phyloP scores from a whole-genome alignment of 2,113 vertebrate genomes.

The Rhizomys pruinosus region DNA sequence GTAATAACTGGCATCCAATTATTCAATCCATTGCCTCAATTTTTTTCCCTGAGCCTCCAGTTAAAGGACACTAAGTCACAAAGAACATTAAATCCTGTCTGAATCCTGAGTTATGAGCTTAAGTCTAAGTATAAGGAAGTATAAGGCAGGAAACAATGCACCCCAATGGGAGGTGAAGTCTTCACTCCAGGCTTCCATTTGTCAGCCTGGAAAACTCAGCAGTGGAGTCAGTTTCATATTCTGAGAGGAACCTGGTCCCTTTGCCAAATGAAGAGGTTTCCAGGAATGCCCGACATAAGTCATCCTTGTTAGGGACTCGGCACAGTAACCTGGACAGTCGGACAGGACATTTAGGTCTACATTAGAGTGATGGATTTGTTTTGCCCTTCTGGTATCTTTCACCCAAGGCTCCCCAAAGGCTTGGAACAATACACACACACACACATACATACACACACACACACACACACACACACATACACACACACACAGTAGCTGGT shows the following conservation, averaged over 20 bases:
- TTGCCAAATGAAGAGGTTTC: not conserved
- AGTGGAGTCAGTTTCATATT: not conserved
- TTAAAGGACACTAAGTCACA: not conserved
- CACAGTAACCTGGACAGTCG: not conserved
- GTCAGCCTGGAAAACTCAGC: not conserved
- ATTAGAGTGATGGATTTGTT: conserved; percentile 47
- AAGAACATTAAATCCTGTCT: not conserved
- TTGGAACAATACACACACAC: no score
- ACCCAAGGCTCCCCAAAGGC: not conserved
- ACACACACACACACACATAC: no score
- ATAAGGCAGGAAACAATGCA: not conserved
- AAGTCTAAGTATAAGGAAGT: not conserved
- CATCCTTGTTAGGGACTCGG: not conserved
- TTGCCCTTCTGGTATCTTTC: not conserved
- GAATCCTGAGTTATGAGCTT: not conserved
- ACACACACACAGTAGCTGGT: conserved; percentile 24
- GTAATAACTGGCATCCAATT: not conserved
- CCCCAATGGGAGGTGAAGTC: not conserved
- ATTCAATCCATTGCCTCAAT: not conserved
- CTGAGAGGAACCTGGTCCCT: not conserved
- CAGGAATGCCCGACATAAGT: not conserved
- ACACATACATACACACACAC: no score
- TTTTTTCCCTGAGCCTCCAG: not conserved
- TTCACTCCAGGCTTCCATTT: not conserved
- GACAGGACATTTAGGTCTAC: conserved; percentile 25